Conservation (phyloP, 1,140 invertebrate species). For the Eciton burchellii region DNA sequence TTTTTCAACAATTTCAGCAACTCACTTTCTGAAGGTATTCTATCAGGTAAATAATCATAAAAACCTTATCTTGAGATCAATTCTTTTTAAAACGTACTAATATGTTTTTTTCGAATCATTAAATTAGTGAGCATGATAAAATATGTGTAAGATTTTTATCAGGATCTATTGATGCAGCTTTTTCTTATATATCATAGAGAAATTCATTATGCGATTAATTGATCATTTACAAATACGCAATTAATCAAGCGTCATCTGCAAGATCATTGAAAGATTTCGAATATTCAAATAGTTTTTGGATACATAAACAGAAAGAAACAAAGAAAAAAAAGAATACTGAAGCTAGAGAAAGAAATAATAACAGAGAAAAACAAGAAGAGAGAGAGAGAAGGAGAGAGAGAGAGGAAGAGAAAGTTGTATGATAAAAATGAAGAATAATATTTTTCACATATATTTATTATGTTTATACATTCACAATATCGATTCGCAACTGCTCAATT, state of each 20-base stretch:
- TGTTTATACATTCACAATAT: slow-evolving; percentile 74
- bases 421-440: slow-evolving; percentile 55
- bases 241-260: too few species aligned
- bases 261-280: too few species aligned
- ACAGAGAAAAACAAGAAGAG: too few species aligned
- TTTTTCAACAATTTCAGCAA: slow-evolving; percentile 69
- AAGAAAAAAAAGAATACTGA: too few species aligned
- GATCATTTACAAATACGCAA: too few species aligned
- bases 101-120: slow-evolving; percentile 55
- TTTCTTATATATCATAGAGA: too few species aligned
- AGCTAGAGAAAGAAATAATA: too few species aligned
- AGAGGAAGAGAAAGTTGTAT: slow-evolving; percentile 18
- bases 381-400: slow-evolving; percentile 16
- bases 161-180: too few species aligned
- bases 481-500: slow-evolving; percentile 76
- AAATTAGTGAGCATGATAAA: too few species aligned
- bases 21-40: slow-evolving; percentile 58
- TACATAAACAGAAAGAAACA: background rate
- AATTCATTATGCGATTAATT: too few species aligned
- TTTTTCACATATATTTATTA: slow-evolving; percentile 77
- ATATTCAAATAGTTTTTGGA: too few species aligned
- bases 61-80: slow-evolving; percentile 12
- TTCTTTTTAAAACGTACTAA: background rate
- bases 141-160: too few species aligned
- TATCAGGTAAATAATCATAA: slow-evolving; percentile 64